Evolutionary conservation across 2,888 invertebrate species (phyloP).

Genomic region (Cancer borealis): DNA sequence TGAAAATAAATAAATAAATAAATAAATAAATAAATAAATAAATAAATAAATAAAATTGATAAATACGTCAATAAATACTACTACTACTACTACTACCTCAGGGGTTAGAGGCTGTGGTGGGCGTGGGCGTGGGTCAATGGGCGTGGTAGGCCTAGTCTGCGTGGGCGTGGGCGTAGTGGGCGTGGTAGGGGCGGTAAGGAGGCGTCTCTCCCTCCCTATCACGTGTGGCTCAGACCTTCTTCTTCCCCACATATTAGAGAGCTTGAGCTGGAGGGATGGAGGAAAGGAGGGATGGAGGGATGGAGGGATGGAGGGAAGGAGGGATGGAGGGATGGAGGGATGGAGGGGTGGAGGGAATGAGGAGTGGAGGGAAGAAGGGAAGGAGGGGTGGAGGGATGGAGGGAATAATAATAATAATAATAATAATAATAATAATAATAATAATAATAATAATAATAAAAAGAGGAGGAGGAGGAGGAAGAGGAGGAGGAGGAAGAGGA

Average conservation of each 20-base stretch:
- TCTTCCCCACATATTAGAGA: slow-evolving; percentile 66
- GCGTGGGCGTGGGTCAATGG: slow-evolving; percentile 8
- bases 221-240: slow-evolving; percentile 64
- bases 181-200: neutral
- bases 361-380: too few species aligned
- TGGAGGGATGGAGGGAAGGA: too few species aligned
- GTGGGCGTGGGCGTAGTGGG: neutral
- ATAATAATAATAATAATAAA: too few species aligned
- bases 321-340: too few species aligned
- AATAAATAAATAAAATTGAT: neutral
- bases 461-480: neutral
- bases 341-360: too few species aligned
- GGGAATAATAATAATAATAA: too few species aligned
- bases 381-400: too few species aligned
- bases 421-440: too few species aligned
- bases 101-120: slow-evolving; percentile 10
- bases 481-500: neutral
- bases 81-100: slow-evolving; percentile 3
- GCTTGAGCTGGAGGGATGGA: slow-evolving; percentile 58
- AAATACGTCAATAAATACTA: neutral
- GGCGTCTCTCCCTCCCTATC: slow-evolving; percentile 58
- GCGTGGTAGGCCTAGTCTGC: slow-evolving; percentile 26
- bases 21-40: neutral
- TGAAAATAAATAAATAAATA: neutral
- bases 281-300: too few species aligned